These are phyloP conservation scores for Lindbergichthys nudifrons DNA, from an alignment of 2,797 vertebrate genomes.

Conservation along the genomic window DNA sequence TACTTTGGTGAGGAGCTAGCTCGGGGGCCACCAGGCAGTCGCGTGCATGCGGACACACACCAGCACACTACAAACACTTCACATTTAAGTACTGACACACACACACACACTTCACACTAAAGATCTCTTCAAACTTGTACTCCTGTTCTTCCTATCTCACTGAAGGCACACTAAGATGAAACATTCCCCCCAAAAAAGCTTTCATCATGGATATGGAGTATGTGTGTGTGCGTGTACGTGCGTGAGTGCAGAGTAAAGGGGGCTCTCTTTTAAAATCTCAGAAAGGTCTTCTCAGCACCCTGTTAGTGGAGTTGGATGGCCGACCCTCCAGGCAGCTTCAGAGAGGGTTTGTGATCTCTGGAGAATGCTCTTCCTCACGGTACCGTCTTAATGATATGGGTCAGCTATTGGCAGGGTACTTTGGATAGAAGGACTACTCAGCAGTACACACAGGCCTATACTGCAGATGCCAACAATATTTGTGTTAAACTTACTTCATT, in stretches of 20 bases:
- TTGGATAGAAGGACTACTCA: conserved; percentile 21
- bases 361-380: conserved; percentile 49
- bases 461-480: conserved; percentile 2
- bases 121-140: conserved; percentile 63
- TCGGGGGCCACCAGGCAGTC: conserved; percentile 33
- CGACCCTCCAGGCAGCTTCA: conserved; percentile 54
- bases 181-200: conserved; percentile 56
- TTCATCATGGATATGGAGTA: conserved; percentile 57
- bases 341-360: conserved; percentile 62
- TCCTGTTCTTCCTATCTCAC: conserved; percentile 55
- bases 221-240: conserved; percentile 28
- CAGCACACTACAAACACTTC: conserved; percentile 14
- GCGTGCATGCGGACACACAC: neutral
- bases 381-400: conserved; percentile 64
- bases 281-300: conserved; percentile 48
- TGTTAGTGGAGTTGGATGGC: conserved; percentile 53
- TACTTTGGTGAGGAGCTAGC: conserved; percentile 51
- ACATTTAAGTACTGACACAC: conserved; percentile 39
- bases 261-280: conserved; percentile 55
- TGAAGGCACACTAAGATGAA: conserved; percentile 69
- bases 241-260: conserved; percentile 19
- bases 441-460: conserved; percentile 5
- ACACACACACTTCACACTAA: conserved; percentile 52
- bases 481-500: conserved; percentile 6
- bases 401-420: conserved; percentile 44